These are phyloP conservation scores for Mythimna ferrago DNA, from an alignment of 2,888 invertebrate species.

Conservation along the genomic window DNA sequence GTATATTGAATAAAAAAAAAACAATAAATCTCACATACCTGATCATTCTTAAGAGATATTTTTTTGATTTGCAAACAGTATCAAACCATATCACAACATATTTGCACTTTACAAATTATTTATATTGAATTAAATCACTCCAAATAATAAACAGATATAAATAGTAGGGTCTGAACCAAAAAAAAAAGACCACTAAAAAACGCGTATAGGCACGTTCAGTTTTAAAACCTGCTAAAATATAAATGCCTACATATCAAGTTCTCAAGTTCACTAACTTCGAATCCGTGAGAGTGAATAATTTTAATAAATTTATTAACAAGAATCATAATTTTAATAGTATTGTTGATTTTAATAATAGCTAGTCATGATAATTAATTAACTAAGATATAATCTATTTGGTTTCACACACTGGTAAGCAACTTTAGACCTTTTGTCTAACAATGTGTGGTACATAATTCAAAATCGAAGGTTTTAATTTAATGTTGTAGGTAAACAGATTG, in stretches of 20 bases:
- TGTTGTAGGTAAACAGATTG: too few species aligned
- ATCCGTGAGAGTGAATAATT: not conserved
- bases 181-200: not conserved
- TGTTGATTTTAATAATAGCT: not conserved
- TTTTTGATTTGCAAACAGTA: not conserved
- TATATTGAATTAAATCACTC: not conserved
- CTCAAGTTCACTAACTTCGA: not conserved
- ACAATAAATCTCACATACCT: slow-evolving; percentile 3
- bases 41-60: slow-evolving; percentile 10
- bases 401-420: not conserved
- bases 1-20: too few species aligned
- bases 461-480: too few species aligned
- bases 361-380: not conserved
- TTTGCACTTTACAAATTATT: not conserved
- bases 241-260: not conserved
- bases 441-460: not conserved
- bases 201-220: not conserved
- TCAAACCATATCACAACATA: not conserved
- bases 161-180: not conserved
- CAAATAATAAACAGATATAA: not conserved
- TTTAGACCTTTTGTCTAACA: not conserved
- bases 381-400: not conserved
- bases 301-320: not conserved
- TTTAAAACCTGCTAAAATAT: not conserved
- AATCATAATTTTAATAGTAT: too few species aligned